These are phyloP conservation scores for Melanophora roralis DNA, from an alignment of 2,888 invertebrate species.

Conservation along the genomic window DNA sequence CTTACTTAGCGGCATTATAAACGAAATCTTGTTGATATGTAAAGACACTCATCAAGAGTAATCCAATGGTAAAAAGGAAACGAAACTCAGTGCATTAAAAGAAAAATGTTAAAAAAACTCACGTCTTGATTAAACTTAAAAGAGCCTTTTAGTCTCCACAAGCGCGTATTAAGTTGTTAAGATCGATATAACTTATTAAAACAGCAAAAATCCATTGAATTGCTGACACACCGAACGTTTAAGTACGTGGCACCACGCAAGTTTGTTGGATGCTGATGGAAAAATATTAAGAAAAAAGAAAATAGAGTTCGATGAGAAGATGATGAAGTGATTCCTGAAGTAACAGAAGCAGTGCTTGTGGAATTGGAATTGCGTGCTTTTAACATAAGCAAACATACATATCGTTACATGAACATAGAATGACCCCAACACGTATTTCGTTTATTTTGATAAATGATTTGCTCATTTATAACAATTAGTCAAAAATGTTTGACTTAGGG, in stretches of 20 bases:
- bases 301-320: not conserved
- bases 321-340: not conserved
- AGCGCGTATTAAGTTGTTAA: slow-evolving; percentile 60
- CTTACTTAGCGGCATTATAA: slow-evolving; percentile 51
- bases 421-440: too few species aligned
- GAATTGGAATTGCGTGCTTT: slow-evolving; percentile 55
- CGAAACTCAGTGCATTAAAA: slow-evolving; percentile 1
- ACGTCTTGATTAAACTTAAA: slow-evolving; percentile 52
- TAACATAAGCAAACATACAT: too few species aligned
- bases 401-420: too few species aligned
- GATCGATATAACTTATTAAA: slow-evolving; percentile 55
- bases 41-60: slow-evolving; percentile 35
- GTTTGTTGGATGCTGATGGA: not conserved
- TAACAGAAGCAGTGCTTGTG: not conserved
- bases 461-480: too few species aligned
- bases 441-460: too few species aligned
- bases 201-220: slow-evolving; percentile 54
- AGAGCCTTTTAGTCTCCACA: slow-evolving; percentile 25
- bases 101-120: slow-evolving; percentile 47
- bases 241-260: slow-evolving; percentile 33
- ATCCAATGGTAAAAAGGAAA: not conserved
- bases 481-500: too few species aligned
- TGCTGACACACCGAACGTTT: slow-evolving; percentile 39
- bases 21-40: slow-evolving; percentile 58
- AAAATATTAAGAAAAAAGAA: not conserved